phyloP scores from a whole-genome alignment of 2,113 vertebrate genomes.

The Zosterops japonicus region DNA sequence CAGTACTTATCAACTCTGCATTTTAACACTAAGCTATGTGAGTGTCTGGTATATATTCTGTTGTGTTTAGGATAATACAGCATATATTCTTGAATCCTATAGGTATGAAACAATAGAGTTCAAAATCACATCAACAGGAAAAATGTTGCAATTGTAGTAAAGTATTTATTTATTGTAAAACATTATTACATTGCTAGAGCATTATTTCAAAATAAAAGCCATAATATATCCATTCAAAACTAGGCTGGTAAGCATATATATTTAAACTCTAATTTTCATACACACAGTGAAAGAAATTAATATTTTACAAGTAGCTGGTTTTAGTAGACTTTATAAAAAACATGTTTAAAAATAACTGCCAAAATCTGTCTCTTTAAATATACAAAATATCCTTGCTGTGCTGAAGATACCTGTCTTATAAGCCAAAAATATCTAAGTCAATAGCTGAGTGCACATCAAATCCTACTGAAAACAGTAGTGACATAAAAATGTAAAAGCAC shows the following conservation, averaged over 20 bases:
- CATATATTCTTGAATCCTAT: not conserved
- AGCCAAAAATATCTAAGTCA: constrained; percentile 54
- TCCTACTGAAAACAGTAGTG: constrained; percentile 62
- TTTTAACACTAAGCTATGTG: not conserved
- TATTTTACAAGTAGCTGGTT: constrained; percentile 72
- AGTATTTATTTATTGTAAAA: constrained; percentile 67
- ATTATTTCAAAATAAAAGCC: constrained; percentile 66
- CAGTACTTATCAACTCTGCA: not conserved
- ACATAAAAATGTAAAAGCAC: constrained; percentile 68
- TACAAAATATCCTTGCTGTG: constrained; percentile 63
- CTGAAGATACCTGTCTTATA: constrained; percentile 56
- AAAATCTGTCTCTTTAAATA: constrained; percentile 73
- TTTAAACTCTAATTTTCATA: constrained; percentile 72
- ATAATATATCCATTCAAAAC: constrained; percentile 74
- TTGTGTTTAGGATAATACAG: not conserved
- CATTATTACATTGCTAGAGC: constrained; percentile 58
- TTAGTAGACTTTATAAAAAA: constrained; percentile 67
- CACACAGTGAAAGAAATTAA: constrained; percentile 62
- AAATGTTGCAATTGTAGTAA: constrained; percentile 52
- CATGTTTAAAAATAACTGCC: constrained; percentile 73
- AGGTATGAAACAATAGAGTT: not conserved
- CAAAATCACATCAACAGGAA: constrained; percentile 23
- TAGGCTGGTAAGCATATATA: constrained; percentile 67
- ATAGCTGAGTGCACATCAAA: constrained; percentile 41
- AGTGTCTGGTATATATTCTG: not conserved